Conservation (phyloP, 2,888 invertebrate species). For the Aporophyla lueneburgensis region DNA sequence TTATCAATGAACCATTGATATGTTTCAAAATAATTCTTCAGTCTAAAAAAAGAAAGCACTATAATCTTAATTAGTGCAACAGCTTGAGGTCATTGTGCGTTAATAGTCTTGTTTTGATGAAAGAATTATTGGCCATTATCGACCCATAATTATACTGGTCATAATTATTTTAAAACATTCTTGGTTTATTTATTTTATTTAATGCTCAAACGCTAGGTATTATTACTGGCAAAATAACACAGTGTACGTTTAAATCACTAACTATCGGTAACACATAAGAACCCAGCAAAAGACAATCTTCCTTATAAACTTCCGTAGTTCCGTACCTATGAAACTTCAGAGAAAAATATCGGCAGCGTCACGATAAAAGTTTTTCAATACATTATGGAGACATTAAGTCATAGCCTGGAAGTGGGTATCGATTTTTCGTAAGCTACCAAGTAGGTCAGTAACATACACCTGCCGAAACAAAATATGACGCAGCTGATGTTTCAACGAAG, state of each 20-base stretch:
- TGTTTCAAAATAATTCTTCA: too few species aligned
- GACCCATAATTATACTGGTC: too few species aligned
- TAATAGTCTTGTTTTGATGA: too few species aligned
- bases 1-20: too few species aligned
- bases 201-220: not conserved
- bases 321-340: constrained; percentile 7
- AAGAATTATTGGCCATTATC: too few species aligned
- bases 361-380: constrained; percentile 36
- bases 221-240: not conserved
- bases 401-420: constrained; percentile 29
- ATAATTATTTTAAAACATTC: too few species aligned
- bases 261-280: not conserved
- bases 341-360: constrained; percentile 33
- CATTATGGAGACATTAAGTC: constrained; percentile 51
- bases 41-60: too few species aligned
- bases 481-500: constrained; percentile 11
- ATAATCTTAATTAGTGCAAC: too few species aligned
- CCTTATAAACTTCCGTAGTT: constrained; percentile 11
- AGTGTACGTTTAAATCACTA: not conserved
- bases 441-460: constrained; percentile 36
- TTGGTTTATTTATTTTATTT: not conserved
- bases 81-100: too few species aligned
- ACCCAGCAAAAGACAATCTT: constrained; percentile 1
- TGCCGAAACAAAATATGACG: constrained; percentile 36
- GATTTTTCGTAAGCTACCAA: constrained; percentile 34